These are phyloP conservation scores for Bufotes viridis DNA, from an alignment of 2,797 vertebrate species.

Conservation along the genomic window DNA sequence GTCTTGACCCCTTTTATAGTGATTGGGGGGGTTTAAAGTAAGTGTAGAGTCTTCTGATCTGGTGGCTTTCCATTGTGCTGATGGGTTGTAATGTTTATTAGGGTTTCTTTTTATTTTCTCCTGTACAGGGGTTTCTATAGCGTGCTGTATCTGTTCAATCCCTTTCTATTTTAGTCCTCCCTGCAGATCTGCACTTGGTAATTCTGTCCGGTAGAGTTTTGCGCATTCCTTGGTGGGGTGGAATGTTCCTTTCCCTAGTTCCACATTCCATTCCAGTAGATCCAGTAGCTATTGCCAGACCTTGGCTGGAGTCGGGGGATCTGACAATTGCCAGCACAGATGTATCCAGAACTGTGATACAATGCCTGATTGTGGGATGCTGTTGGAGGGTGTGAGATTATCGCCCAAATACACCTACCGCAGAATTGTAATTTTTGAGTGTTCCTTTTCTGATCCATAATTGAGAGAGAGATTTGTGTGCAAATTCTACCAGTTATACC, in stretches of 20 bases:
- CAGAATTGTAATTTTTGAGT: background rate
- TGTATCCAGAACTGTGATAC: background rate
- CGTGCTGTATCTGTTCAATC: background rate
- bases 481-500: background rate
- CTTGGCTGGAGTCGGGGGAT: background rate
- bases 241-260: constrained; percentile 10
- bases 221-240: constrained; percentile 47
- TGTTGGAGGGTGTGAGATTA: background rate
- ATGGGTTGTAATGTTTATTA: no score
- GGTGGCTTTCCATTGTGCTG: background rate
- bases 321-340: constrained; percentile 8
- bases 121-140: background rate
- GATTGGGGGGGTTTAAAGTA: no score
- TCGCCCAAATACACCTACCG: constrained; percentile 14
- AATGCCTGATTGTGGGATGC: constrained; percentile 11
- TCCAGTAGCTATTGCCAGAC: constrained; percentile 25
- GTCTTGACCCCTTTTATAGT: no score
- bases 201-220: background rate
- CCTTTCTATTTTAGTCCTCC: background rate
- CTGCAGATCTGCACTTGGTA: background rate
- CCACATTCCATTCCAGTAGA: constrained; percentile 37
- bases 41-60: no score
- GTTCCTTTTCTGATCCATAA: background rate
- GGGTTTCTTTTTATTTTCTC: background rate
- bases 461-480: background rate